A percentile compares a stretch with the other conserved stretches of the same genome.
Evolutionary conservation across 1,140 invertebrate genomes (phyloP).

Genomic region (Rhizoglyphus robini): DNA sequence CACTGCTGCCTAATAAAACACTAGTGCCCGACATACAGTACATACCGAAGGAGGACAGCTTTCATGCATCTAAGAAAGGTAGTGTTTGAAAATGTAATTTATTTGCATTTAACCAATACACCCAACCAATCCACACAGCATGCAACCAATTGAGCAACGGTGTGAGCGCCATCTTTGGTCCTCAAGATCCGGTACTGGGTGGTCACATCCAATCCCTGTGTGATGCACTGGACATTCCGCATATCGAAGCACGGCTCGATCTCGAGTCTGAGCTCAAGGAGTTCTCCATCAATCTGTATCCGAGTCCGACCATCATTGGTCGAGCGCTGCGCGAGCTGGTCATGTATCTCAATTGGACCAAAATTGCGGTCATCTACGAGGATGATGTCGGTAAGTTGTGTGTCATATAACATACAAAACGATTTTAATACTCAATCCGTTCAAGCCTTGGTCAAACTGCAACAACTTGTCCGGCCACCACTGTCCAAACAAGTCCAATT

Average conservation of each 20-base stretch:
- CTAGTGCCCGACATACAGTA: slow-evolving; percentile 80
- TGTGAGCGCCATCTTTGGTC: slow-evolving; percentile 79
- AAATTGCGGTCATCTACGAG: slow-evolving; percentile 79
- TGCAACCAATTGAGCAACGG: slow-evolving; percentile 71
- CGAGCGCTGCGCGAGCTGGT: slow-evolving; percentile 73
- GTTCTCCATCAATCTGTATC: slow-evolving; percentile 85
- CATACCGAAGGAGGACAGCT: slow-evolving; percentile 68
- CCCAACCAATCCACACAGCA: slow-evolving; percentile 50
- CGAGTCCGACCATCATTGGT: slow-evolving; percentile 72
- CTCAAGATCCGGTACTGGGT: slow-evolving; percentile 63
- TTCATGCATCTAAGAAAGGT: slow-evolving; percentile 83
- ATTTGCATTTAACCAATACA: slow-evolving; percentile 11
- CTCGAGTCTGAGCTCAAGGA: slow-evolving; percentile 42
- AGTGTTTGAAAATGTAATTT: slow-evolving; percentile 23
- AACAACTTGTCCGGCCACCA: slow-evolving; percentile 61
- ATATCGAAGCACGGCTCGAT: slow-evolving; percentile 55
- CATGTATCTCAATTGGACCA: slow-evolving; percentile 77
- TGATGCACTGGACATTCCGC: slow-evolving; percentile 69
- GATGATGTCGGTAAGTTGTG: slow-evolving; percentile 57
- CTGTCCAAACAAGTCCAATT: slow-evolving; percentile 47
- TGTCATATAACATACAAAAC: slow-evolving; percentile 25
- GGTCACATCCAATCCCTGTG: slow-evolving; percentile 77
- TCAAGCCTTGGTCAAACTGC: slow-evolving; percentile 73
- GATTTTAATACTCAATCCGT: no score
- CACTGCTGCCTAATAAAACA: slow-evolving; percentile 64